These are phyloP conservation scores for Pachymerium ferrugineum DNA, from an alignment of 2,888 invertebrate genomes.

Conservation along the genomic window DNA sequence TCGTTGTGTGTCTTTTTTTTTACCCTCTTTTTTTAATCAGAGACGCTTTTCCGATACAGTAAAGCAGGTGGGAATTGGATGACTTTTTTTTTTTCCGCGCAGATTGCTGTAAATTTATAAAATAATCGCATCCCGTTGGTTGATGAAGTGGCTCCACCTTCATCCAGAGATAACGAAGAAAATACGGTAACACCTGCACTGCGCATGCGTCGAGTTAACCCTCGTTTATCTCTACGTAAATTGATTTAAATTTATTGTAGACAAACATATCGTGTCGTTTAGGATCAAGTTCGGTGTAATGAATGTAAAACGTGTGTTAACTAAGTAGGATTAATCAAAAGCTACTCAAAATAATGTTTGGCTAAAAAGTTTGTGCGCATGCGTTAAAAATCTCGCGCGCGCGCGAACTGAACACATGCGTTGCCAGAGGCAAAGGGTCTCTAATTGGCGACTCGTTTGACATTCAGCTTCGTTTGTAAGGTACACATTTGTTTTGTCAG, in stretches of 20 bases:
- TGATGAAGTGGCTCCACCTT: conserved; percentile 2
- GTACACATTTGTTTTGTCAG: not conserved
- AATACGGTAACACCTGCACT: not conserved
- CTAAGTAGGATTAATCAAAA: too few species aligned
- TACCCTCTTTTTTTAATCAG: not conserved
- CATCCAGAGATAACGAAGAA: not conserved
- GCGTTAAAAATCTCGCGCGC: not conserved
- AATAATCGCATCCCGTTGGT: not conserved
- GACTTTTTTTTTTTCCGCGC: not conserved
- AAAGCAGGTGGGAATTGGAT: conserved; percentile 21
- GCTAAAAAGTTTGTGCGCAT: too few species aligned
- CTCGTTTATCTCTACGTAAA: not conserved
- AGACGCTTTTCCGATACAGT: not conserved
- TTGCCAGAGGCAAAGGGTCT: not conserved
- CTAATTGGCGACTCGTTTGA: conserved; percentile 7
- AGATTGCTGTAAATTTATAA: conserved; percentile 21
- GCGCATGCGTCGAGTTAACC: not conserved
- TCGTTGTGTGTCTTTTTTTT: not conserved
- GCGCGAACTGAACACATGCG: not conserved
- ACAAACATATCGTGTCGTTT: too few species aligned
- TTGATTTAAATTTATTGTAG: too few species aligned
- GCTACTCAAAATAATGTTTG: too few species aligned
- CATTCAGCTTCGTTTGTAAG: conserved; percentile 18
- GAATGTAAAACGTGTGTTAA: too few species aligned
- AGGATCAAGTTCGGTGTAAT: too few species aligned